phyloP scores from a whole-genome alignment of 2,888 invertebrate genomes.

The Lomographa bimaculata region DNA sequence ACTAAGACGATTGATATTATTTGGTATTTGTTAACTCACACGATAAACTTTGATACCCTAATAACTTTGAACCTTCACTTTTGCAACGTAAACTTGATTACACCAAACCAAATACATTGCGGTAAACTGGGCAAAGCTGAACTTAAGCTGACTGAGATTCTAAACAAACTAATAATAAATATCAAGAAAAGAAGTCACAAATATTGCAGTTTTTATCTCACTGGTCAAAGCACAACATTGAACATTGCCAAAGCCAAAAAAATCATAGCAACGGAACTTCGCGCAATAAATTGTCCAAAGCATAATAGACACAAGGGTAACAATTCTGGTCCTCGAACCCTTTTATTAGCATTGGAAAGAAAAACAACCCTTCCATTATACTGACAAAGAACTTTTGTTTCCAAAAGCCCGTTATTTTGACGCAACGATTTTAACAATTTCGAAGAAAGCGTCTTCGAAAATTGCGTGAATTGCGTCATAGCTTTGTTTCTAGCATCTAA shows the following conservation, averaged over 20 bases:
- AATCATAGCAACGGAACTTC: slow-evolving; percentile 59
- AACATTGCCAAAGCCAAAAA: no score
- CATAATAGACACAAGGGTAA: slow-evolving; percentile 68
- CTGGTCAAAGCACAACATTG: slow-evolving; percentile 33
- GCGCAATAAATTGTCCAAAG: slow-evolving; percentile 62
- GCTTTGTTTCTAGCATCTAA: slow-evolving; percentile 33
- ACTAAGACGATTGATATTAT: no score
- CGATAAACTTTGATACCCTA: no score
- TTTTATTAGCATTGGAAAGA: slow-evolving; percentile 66
- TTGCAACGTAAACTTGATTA: no score
- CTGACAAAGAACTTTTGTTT: slow-evolving; percentile 61
- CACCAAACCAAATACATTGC: no score
- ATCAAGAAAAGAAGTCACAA: not conserved
- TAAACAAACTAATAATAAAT: slow-evolving; percentile 6
- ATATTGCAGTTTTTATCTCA: slow-evolving; percentile 29
- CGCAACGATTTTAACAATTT: slow-evolving; percentile 59
- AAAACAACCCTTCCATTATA: slow-evolving; percentile 77
- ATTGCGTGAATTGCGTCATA: slow-evolving; percentile 35
- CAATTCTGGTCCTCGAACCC: slow-evolving; percentile 70
- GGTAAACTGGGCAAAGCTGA: no score
- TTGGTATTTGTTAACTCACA: no score
- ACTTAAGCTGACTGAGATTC: slow-evolving; percentile 17
- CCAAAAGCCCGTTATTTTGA: slow-evolving; percentile 65
- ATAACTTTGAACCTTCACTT: no score
- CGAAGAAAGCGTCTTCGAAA: slow-evolving; percentile 49